These are phyloP conservation scores for Archocentrus centrarchus DNA, from an alignment of 2,113 vertebrate genomes.

Conservation along the genomic window DNA sequence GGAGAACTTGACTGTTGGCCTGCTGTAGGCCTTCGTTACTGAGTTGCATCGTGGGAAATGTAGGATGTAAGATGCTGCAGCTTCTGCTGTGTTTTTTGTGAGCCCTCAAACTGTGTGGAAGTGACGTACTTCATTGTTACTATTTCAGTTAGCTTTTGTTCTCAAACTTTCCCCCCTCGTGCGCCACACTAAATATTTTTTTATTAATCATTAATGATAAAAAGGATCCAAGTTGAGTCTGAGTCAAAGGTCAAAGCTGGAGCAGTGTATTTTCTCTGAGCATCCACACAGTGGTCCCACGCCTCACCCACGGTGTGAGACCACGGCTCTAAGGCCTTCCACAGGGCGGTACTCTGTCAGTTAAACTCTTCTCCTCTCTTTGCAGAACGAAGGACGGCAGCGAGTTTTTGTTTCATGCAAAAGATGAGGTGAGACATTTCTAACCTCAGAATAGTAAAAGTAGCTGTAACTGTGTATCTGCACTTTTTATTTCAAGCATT, in stretches of 20 bases:
- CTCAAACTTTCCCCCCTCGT: too few species aligned
- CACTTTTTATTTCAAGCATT: background rate
- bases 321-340: background rate
- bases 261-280: background rate
- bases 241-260: background rate
- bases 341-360: background rate
- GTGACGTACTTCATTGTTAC: too few species aligned
- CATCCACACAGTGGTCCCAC: background rate
- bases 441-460: background rate
- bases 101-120: too few species aligned
- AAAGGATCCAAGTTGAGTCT: background rate
- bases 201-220: background rate
- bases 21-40: too few species aligned
- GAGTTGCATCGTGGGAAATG: background rate
- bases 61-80: too few species aligned
- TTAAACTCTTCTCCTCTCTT: slow-evolving; percentile 28
- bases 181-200: too few species aligned
- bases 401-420: slow-evolving; percentile 93
- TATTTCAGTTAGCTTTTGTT: too few species aligned
- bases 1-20: too few species aligned
- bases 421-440: slow-evolving; percentile 88
- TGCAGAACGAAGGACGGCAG: slow-evolving; percentile 90
- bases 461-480: background rate
- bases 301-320: background rate
- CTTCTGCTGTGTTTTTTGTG: background rate